Conservation (phyloP, 1,140 invertebrate species). For the Scylla paramamosain region DNA sequence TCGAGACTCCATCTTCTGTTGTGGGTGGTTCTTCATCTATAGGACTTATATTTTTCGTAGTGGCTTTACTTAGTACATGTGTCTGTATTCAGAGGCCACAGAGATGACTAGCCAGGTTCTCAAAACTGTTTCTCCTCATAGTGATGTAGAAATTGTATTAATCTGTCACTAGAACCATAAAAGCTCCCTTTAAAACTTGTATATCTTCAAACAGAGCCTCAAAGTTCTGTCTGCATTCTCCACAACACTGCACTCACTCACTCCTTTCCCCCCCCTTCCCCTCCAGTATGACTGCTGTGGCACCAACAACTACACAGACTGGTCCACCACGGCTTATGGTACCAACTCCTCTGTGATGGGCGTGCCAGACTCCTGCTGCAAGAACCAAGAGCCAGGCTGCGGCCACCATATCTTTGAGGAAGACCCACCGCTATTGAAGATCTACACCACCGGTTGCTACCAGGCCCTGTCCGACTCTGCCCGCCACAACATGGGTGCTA, state of each 20-base stretch:
- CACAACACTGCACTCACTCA: background rate
- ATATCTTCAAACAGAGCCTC: no score
- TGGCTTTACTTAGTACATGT: no score
- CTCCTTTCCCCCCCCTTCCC: background rate
- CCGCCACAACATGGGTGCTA: slow-evolving; percentile 61
- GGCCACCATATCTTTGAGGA: background rate
- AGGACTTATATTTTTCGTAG: no score
- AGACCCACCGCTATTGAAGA: background rate
- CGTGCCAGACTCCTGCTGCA: slow-evolving; percentile 76
- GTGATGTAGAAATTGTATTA: no score
- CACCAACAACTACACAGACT: slow-evolving; percentile 66
- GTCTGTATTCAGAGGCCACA: no score
- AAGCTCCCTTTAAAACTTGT: no score
- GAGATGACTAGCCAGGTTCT: no score
- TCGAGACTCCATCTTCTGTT: no score
- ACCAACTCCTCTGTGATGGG: background rate
- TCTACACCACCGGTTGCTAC: slow-evolving; percentile 74
- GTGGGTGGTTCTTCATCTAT: no score
- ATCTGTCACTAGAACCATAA: no score
- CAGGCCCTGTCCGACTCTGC: slow-evolving; percentile 35
- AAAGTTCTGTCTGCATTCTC: no score
- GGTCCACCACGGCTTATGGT: slow-evolving; percentile 41
- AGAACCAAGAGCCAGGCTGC: background rate
- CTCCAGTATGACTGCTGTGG: slow-evolving; percentile 77
- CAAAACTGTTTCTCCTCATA: no score